Evolutionary conservation across 2,797 vertebrate genomes (phyloP), one percentile per base, ranked within the genome.

Genomic region (Bradypodion pumilum): DNA sequence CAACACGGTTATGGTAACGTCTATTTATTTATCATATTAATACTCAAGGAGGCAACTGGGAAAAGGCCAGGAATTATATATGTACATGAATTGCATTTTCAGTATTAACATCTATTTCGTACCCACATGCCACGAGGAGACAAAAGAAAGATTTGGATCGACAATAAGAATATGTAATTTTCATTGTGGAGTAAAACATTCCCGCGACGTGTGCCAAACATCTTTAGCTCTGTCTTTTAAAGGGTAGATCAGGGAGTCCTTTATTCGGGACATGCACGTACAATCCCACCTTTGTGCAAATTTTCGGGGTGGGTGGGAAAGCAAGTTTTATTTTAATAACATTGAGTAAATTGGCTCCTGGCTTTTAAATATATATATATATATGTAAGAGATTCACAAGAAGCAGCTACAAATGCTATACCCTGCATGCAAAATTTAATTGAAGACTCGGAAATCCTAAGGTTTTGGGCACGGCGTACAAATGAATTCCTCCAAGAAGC

Each of bases 401-500:
- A 81, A 66, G 46, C 7, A 49, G 15, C 40, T 7, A 79, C 84
- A 89, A 77, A 73, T 83, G 81, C 87, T 0, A 35, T 0, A 70
- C 29, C 79, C 82, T 32, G 68, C 86, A 83, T 74, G 66, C 59
- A 23, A 80, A 85, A 75, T 85, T 83, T 85, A 78, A 86, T 56
- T 75, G 76, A 87, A 76, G 86, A 80, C 49, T 70, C 77, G 80
- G 84, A 70, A 76, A 21, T 0, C 72, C 40, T 75, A 62, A 79
- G 70, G 49, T 62, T 68, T n/a, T 69, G 74, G 63, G 74, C 60
- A 78, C 32, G 85, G 90, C 86, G 77, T 12, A 60, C 3, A 84
- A 82, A 85, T 80, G 72, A 80, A 69, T 68, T 60, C 78, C 89
- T 92, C 78, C 84, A 88, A 93, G 91, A 84, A 79, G 76, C 88